These are phyloP conservation scores for Drosophila pruinosa DNA, from an alignment of 1,140 invertebrate genomes.

Conservation along the genomic window DNA sequence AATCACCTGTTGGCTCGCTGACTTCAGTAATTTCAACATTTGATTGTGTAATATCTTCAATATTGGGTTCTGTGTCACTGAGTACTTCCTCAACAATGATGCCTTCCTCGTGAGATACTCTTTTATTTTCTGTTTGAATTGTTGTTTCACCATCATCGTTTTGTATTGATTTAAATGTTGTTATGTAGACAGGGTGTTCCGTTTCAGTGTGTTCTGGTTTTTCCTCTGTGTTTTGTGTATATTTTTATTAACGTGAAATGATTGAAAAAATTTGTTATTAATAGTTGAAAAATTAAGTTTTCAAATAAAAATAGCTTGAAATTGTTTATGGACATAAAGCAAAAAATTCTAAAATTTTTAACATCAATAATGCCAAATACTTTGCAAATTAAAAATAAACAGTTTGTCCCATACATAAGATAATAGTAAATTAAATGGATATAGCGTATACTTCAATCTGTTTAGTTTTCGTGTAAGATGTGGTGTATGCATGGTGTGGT, in stretches of 20 bases:
- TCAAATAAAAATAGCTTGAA: neutral
- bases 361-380: neutral
- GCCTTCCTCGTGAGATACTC: constrained; percentile 74
- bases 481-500: constrained; percentile 57
- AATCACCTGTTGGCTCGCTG: constrained; percentile 77
- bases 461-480: constrained; percentile 35
- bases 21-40: constrained; percentile 79
- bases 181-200: constrained; percentile 79
- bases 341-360: neutral
- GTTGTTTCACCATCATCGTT: constrained; percentile 74
- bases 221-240: constrained; percentile 49
- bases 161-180: constrained; percentile 82
- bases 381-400: neutral
- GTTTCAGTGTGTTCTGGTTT: constrained; percentile 71
- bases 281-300: neutral
- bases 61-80: constrained; percentile 79
- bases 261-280: constrained; percentile 60
- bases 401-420: neutral
- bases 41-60: constrained; percentile 63
- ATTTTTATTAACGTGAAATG: constrained; percentile 43
- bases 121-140: constrained; percentile 76
- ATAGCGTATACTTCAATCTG: constrained; percentile 63
- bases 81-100: constrained; percentile 81
- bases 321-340: too few species aligned
- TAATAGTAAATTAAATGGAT: constrained; percentile 12